Percentiles rank a stretch among this genome's conserved stretches.
These are phyloP conservation scores for Panzeria rudis DNA, from an alignment of 2,888 invertebrate species.

Conservation along the genomic window DNA sequence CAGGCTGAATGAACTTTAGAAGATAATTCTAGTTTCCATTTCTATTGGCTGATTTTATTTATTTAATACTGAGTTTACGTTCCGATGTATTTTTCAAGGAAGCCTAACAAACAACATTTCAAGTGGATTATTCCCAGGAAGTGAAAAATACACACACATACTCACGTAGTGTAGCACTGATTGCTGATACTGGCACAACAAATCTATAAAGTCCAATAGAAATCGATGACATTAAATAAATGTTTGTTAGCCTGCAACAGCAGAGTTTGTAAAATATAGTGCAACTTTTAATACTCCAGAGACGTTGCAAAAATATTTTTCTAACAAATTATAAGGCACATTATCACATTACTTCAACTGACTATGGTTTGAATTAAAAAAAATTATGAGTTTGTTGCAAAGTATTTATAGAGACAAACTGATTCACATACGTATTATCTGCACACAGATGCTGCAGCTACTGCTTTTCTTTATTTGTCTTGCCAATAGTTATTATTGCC, in stretches of 20 bases:
- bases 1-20: no score
- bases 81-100: background rate
- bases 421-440: slow-evolving; percentile 18
- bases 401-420: background rate
- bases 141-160: background rate
- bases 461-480: slow-evolving; percentile 38
- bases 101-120: background rate
- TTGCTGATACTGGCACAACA: background rate
- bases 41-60: background rate
- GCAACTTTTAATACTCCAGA: slow-evolving; percentile 11
- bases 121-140: slow-evolving; percentile 18
- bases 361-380: background rate
- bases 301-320: background rate
- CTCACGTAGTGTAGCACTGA: background rate
- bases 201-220: background rate
- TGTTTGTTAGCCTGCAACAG: background rate
- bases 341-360: background rate
- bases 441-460: slow-evolving; percentile 47
- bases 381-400: background rate
- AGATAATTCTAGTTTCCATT: no score
- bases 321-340: background rate
- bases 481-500: slow-evolving; percentile 40
- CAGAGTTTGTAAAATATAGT: slow-evolving; percentile 12
- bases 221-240: background rate
- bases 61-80: background rate